Percentiles rank a stretch among this genome's conserved stretches.
phyloP scores from a whole-genome alignment of 2,888 invertebrate genomes.

The Charanyca ferruginea region DNA sequence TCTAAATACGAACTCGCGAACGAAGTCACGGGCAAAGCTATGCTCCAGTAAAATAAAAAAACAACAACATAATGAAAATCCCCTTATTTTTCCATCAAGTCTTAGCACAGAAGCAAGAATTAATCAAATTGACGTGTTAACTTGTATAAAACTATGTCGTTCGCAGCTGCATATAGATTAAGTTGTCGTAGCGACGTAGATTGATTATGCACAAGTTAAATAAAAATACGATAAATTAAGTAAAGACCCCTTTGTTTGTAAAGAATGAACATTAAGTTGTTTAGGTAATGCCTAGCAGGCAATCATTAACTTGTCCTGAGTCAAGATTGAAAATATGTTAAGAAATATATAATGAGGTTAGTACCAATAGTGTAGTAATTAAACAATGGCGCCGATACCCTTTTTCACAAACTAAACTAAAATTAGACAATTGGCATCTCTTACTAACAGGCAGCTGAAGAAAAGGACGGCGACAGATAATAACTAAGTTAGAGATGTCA shows the following conservation, averaged over 20 bases:
- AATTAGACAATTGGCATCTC: no score
- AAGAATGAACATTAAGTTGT: conserved; percentile 28
- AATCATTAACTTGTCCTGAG: conserved; percentile 14
- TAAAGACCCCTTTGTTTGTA: conserved; percentile 58
- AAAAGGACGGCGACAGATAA: no score
- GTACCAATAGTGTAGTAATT: background rate
- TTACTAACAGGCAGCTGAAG: no score
- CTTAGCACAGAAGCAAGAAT: conserved; percentile 41
- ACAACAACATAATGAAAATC: background rate
- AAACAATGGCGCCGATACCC: no score
- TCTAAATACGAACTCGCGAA: no score
- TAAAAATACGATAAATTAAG: conserved; percentile 61
- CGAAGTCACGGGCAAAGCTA: no score
- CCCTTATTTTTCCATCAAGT: conserved; percentile 42
- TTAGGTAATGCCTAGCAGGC: background rate
- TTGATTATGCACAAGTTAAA: conserved; percentile 67
- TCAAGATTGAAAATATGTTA: background rate
- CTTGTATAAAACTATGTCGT: conserved; percentile 59
- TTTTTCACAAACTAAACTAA: no score
- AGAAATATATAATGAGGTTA: background rate
- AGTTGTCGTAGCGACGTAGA: conserved; percentile 67
- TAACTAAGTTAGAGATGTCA: no score
- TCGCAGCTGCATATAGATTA: conserved; percentile 67
- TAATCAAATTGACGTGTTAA: conserved; percentile 63
- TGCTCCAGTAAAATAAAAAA: background rate